A percentile compares a stretch with the other conserved stretches of the same genome.
Evolutionary conservation across 2,888 invertebrate species (phyloP).

Genomic region (Latrodectus elegans): DNA sequence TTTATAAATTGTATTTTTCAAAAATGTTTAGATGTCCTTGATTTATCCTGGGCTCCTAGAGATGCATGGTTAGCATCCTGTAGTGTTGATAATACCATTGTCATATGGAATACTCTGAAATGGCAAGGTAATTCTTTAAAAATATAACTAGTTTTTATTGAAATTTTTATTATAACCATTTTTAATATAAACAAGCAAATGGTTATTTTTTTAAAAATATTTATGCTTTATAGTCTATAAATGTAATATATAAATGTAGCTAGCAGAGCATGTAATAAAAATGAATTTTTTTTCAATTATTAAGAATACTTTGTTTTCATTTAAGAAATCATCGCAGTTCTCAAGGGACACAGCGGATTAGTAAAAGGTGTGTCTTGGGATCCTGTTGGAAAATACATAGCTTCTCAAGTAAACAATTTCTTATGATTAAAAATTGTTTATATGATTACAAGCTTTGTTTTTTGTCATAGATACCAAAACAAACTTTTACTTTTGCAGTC

Average conservation of each 20-base stretch:
- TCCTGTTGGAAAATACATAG: conserved; percentile 96
- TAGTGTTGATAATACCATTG: conserved; percentile 97
- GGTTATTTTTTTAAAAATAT: not conserved
- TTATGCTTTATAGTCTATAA: not conserved
- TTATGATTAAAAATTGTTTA: not conserved
- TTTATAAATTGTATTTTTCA: too few species aligned
- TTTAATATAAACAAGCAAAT: not conserved
- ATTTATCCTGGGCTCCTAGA: conserved; percentile 96
- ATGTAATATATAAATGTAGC: not conserved
- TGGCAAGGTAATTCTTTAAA: conserved; percentile 79
- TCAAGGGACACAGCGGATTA: conserved; percentile 90
- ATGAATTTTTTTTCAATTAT: not conserved
- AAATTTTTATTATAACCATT: not conserved
- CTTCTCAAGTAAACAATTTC: conserved; percentile 82
- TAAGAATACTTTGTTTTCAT: not conserved
- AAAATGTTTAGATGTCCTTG: conserved; percentile 85
- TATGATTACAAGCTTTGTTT: not conserved
- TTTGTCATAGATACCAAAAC: not conserved
- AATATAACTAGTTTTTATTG: conserved; percentile 17
- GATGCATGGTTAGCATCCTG: conserved; percentile 96
- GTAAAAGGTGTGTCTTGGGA: conserved; percentile 99
- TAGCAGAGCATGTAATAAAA: not conserved
- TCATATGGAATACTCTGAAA: conserved; percentile 96
- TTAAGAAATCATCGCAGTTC: conserved; percentile 80
- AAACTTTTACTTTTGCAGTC: conserved; percentile 77